These are phyloP conservation scores for Alethe diademata DNA, from an alignment of 2,113 vertebrate species.

Conservation along the genomic window DNA sequence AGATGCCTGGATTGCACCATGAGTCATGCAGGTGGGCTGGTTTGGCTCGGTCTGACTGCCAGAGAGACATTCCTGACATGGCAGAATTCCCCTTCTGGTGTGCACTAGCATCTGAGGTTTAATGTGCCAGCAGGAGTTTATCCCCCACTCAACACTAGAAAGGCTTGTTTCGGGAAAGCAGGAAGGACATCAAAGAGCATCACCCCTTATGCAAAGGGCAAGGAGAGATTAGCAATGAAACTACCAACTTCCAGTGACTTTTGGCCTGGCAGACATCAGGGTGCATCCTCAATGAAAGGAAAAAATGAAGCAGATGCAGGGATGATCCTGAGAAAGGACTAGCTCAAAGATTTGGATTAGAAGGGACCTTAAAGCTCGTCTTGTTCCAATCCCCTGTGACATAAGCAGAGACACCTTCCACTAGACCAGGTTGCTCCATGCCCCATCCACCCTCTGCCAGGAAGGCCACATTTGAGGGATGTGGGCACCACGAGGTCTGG, in stretches of 20 bases:
- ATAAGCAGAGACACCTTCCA: neutral
- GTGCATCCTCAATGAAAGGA: neutral
- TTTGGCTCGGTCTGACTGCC: neutral
- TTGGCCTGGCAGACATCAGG: neutral
- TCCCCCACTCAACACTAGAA: neutral
- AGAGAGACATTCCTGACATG: neutral
- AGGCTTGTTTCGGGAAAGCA: neutral
- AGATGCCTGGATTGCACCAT: rapidly evolving
- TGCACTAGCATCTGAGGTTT: neutral
- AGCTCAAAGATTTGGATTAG: neutral
- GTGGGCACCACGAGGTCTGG: neutral
- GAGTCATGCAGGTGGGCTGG: rapidly evolving
- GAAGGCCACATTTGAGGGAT: neutral
- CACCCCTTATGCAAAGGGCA: neutral
- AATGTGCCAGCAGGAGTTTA: neutral
- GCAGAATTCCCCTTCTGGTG: neutral
- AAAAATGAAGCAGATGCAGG: neutral
- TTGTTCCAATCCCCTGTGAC: neutral
- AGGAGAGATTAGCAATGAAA: neutral
- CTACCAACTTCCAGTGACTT: neutral
- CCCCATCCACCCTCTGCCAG: neutral
- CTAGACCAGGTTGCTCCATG: neutral
- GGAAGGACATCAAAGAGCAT: neutral
- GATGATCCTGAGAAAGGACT: neutral
- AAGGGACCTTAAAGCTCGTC: neutral